Evolutionary conservation across 2,888 invertebrate genomes (phyloP).

Genomic region (Exephanes ischioxanthus): DNA sequence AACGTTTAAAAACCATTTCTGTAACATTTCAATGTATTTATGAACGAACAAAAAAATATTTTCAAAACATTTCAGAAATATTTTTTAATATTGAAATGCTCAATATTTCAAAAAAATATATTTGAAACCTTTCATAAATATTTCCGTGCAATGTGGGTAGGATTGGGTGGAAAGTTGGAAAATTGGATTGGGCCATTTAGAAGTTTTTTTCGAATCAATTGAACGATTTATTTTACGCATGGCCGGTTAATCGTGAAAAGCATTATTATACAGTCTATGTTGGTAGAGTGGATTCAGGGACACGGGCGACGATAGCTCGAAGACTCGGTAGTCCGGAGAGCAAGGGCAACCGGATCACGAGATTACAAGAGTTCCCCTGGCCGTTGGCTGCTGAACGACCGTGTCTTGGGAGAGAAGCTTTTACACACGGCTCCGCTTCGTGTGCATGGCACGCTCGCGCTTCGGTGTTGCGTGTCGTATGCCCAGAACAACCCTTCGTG

Average conservation of each 20-base stretch:
- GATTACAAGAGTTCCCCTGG: slow-evolving; percentile 58
- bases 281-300: slow-evolving; percentile 53
- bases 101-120: too few relatives aligned
- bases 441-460: background rate
- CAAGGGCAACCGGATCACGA: slow-evolving; percentile 67
- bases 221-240: background rate
- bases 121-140: too few relatives aligned
- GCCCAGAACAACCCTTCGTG: slow-evolving; percentile 53
- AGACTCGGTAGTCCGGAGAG: slow-evolving; percentile 51
- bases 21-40: too few relatives aligned
- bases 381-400: slow-evolving; percentile 41
- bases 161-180: too few relatives aligned
- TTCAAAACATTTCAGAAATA: too few relatives aligned
- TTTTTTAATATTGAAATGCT: too few relatives aligned
- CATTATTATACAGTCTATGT: background rate
- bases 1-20: too few relatives aligned
- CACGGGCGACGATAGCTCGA: slow-evolving; percentile 49
- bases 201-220: too few relatives aligned
- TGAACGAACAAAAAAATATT: too few relatives aligned
- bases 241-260: background rate
- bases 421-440: slow-evolving; percentile 15
- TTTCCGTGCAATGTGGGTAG: too few relatives aligned
- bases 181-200: too few relatives aligned
- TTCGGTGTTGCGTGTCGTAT: slow-evolving; percentile 8
- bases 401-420: slow-evolving; percentile 28